These are phyloP conservation scores for Lagodon rhomboides DNA, from an alignment of 2,797 vertebrate species.

Conservation along the genomic window DNA sequence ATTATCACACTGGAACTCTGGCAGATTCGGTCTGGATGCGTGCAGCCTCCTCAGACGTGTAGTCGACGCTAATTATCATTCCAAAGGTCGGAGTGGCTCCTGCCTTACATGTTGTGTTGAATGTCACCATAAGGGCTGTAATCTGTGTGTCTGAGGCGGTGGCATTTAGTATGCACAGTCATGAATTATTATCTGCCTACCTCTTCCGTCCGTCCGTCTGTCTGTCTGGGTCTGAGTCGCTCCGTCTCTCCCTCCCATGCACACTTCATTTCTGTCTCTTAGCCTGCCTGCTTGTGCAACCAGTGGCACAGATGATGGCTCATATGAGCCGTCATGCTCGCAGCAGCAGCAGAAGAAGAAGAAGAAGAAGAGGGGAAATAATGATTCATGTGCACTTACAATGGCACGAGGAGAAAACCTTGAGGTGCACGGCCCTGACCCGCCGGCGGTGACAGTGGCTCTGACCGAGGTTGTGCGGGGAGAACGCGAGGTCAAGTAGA, in stretches of 20 bases:
- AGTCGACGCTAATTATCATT: slow-evolving; percentile 14
- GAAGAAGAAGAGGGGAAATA: slow-evolving; percentile 39
- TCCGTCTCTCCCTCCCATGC: slow-evolving; percentile 18
- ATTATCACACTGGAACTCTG: slow-evolving; percentile 38
- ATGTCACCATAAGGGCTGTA: slow-evolving; percentile 36
- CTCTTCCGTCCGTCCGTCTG: slow-evolving; percentile 35
- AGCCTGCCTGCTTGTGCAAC: slow-evolving; percentile 67
- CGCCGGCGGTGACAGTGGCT: slow-evolving; percentile 27
- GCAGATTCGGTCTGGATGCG: slow-evolving; percentile 14
- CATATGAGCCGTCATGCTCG: slow-evolving; percentile 51
- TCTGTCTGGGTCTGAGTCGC: slow-evolving; percentile 28
- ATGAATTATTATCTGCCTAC: slow-evolving; percentile 41
- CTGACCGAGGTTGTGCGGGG: slow-evolving; percentile 32
- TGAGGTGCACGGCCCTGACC: slow-evolving; percentile 51
- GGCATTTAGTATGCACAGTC: slow-evolving; percentile 55
- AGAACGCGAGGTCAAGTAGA: slow-evolving; percentile 52
- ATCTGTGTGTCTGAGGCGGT: slow-evolving; percentile 44
- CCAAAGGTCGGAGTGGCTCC: slow-evolving; percentile 19
- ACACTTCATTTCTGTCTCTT: slow-evolving; percentile 44
- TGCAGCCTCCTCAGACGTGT: slow-evolving; percentile 18
- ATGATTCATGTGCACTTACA: slow-evolving; percentile 56
- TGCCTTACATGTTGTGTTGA: slow-evolving; percentile 19
- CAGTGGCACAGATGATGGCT: slow-evolving; percentile 71
- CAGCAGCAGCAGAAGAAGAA: slow-evolving; percentile 27
- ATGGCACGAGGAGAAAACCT: slow-evolving; percentile 35